Base-by-base conservation (phyloP, 2,888 invertebrate species). In the Agrypnus murinus region DNA sequence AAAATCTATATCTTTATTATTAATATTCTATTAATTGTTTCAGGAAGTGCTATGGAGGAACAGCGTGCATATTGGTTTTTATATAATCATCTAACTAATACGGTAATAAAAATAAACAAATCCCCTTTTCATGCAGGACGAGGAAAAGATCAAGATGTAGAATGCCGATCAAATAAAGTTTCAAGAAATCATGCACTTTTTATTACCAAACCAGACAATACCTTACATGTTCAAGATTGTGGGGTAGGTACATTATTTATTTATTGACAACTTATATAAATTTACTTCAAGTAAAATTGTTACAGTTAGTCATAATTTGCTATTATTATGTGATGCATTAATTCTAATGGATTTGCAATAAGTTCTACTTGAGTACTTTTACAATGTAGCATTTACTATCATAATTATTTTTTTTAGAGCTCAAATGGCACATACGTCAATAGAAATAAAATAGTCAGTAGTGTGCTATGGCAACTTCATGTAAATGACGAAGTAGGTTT, bases 351-450 rank as follows among this genome's bases (percentile, higher is more conserved):
- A n/a, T n/a, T n/a, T n/a, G n/a, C n/a, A n/a, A n/a, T n/a, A n/a
- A n/a, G n/a, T n/a, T n/a, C n/a, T n/a, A n/a, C n/a, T n/a, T n/a
- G n/a, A n/a, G n/a, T n/a, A n/a, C n/a, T n/a, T n/a, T n/a, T n/a
- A n/a, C n/a, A n/a, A n/a, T n/a, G n/a, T n/a, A n/a, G n/a, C n/a
- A n/a, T n/a, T n/a, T n/a, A n/a, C n/a, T n/a, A n/a, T 25, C 25
- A 3, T 25, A 25, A 25, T 5, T 25, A 25, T 5, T 25, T 25
- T 25, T 25, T 25, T 25, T 78, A 90, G 90, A 90, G 90, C 80
- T 84, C 88, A 2, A 91, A 91, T 86, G 91, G 90, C 58, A 85
- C 89, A 15, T 91, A 81, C 81, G 81, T 91, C 60, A 90, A 90
- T 60, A 81, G 82, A 1, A 78, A 77, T 3, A 84, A 78, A 78